Evolutionary conservation across 1,140 invertebrate genomes (phyloP), one percentile per base, ranked within the genome.

Genomic region (Drosophila sp.): DNA sequence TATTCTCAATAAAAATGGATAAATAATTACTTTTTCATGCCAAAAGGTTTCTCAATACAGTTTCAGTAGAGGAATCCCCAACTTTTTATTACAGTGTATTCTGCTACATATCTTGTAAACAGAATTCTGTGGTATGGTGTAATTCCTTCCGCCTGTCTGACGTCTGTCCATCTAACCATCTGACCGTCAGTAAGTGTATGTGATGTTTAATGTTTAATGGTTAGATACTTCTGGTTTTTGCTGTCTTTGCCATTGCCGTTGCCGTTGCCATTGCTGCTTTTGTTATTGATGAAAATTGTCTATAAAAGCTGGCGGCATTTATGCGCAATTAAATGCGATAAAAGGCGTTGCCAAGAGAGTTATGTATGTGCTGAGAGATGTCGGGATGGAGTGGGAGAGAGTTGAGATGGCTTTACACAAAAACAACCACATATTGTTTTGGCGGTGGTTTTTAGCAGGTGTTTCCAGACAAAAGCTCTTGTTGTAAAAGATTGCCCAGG

Each of bases 271-370:
- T 38, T 40, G 17, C 17, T 17, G 66, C 66, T 68, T 66, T 87
- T 76, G 71, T 79, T 83, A 83, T 87, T 80, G 83, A 87, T 89
- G 72, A 72, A 76, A 89, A 87, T 80, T 70, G 76, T 87, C 83
- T 72, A 86, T 82, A 86, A 86, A 86, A 76, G 66, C 64, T 57
- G 64, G 61, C 40, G 64, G 55, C 66, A 60, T 87, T 86, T 83
- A 86, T 87, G 76, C 76, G 56, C 79, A 86, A 86, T 86, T 87
- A 87, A 87, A 86, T 87, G 76, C 71, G 71, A 75, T 68, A 76
- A 73, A 74, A 76, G 76, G 71, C 65, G 69, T 69, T 60, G 66
- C 73, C 69, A 67, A 70, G 79, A 86, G 78, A 78, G 85, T 70
- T 72, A 79, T 74, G 41, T 72, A 79, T 73, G 44, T 56, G 61